phyloP scores from a whole-genome alignment of 1,140 invertebrate species.

The Calephelis virginiensis region DNA sequence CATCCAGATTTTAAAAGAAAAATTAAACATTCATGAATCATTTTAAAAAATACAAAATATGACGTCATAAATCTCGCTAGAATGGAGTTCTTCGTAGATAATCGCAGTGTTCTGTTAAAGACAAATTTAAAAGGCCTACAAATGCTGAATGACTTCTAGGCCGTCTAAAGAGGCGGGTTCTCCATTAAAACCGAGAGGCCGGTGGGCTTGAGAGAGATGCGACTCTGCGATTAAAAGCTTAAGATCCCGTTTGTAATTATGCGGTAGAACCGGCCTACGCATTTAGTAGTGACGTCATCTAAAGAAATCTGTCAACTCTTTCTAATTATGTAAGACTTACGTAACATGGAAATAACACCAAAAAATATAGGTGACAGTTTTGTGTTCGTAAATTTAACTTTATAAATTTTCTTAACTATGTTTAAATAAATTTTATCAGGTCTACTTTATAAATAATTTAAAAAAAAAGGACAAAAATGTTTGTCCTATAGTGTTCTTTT shows the following conservation, averaged over 20 bases:
- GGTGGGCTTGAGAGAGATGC: slow-evolving; percentile 35
- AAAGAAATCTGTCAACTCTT: slow-evolving; percentile 18
- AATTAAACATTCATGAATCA: not conserved
- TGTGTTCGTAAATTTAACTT: too few relatives aligned
- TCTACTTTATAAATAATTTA: too few relatives aligned
- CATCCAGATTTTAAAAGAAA: not conserved
- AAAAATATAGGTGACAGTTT: too few relatives aligned
- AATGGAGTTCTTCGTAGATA: slow-evolving; percentile 15
- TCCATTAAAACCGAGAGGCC: slow-evolving; percentile 45
- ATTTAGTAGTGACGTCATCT: slow-evolving; percentile 22
- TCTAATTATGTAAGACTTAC: slow-evolving; percentile 3
- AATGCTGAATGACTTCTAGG: slow-evolving; percentile 40
- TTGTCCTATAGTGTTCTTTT: too few relatives aligned
- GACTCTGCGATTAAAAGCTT: slow-evolving; percentile 48
- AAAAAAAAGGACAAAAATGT: too few relatives aligned
- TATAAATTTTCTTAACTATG: too few relatives aligned
- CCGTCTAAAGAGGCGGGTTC: slow-evolving; percentile 38
- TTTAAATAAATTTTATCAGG: too few relatives aligned
- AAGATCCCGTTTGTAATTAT: slow-evolving; percentile 50
- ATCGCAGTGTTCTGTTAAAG: slow-evolving; percentile 31
- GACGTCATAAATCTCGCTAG: slow-evolving; percentile 14
- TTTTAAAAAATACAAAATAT: slow-evolving; percentile 10
- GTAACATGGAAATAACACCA: too few relatives aligned
- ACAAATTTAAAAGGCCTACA: slow-evolving; percentile 49
- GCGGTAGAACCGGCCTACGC: slow-evolving; percentile 25